Percentiles rank a stretch among this genome's conserved stretches.
Evolutionary conservation across 2,797 vertebrate genomes (phyloP).

Genomic region (Lacerta bilineata): DNA sequence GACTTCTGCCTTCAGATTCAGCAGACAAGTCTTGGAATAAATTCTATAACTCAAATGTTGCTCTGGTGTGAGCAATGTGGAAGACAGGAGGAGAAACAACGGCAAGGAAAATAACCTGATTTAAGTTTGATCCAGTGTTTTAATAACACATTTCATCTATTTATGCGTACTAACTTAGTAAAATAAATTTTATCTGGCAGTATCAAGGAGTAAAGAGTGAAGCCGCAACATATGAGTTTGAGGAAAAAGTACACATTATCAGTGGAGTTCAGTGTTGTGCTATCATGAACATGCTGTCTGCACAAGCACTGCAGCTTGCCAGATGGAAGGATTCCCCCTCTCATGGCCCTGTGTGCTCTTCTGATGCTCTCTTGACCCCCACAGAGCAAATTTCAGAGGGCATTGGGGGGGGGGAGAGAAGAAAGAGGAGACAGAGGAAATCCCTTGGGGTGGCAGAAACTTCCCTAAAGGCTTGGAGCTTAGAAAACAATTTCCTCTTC

Average conservation of each 20-base stretch:
- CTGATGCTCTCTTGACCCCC: too few relatives aligned
- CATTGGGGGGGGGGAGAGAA: too few relatives aligned
- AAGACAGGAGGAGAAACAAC: background rate
- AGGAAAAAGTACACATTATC: background rate
- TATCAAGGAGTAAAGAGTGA: background rate
- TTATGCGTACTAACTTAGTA: background rate
- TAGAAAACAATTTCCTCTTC: too few relatives aligned
- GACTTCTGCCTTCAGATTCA: slow-evolving; percentile 1
- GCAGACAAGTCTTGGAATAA: slow-evolving; percentile 7
- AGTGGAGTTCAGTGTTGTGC: too few relatives aligned
- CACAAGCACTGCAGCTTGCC: too few relatives aligned
- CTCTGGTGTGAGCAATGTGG: background rate
- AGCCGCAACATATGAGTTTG: background rate
- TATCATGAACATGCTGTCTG: too few relatives aligned
- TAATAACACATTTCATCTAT: background rate
- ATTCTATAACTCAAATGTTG: slow-evolving; percentile 4
- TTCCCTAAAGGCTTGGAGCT: too few relatives aligned
- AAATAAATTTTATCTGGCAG: background rate
- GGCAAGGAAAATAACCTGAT: background rate
- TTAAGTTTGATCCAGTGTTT: background rate
- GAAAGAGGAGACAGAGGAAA: too few relatives aligned
- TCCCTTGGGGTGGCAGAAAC: too few relatives aligned
- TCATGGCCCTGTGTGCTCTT: too few relatives aligned
- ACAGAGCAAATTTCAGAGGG: too few relatives aligned
- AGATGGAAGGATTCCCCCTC: too few relatives aligned